Base-by-base conservation (phyloP, 2,797 vertebrate species). In the Dallia pectoralis region DNA sequence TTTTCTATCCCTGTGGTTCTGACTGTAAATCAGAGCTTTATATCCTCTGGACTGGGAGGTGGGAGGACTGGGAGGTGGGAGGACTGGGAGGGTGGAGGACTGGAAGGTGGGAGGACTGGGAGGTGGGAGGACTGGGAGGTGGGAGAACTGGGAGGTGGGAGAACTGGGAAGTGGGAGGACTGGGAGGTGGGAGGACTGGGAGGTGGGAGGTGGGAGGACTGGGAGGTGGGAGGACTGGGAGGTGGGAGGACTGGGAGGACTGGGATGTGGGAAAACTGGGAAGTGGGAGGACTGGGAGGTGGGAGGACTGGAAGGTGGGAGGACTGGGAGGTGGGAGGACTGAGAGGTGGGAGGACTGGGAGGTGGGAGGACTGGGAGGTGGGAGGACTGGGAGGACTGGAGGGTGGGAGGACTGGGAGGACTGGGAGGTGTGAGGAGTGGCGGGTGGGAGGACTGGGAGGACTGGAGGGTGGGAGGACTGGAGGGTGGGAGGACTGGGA, bases 11-110 rank as follows among this genome's bases (percentile, higher is more conserved):
- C 75, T 86, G 85, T 86, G 87, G 82, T 92, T 91, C 88, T 89
- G 83, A 81, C 85, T 85, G 89, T 94, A 91, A 93, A 93, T 94
- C 91, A 94, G 73, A 78, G 84, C 86, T 87, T 91, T 87, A 86
- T 86, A 87, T 81, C 73, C 72, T 91, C 88, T 92, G 81, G 86
- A 89, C 88, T 87, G 87, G 85, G 85, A 87, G 87, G n/a, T 74
- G 78, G 80, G 84, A 76, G 81, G 64, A 73, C 88, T 90, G 90
- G 93, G 89, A 12, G 14, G 40, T 74, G 78, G 80, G 84, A 76
- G 81, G 64, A 73, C 88, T 90, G 90, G 93, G 89, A 12, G 14
- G 40, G 40, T 74, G 80, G 84, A 76, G 81, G 64, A 73, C 88
- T 90, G 90, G 93, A 89, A 12, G 14, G 40, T 74, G 78, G 80